These are phyloP conservation scores for Ceratotherium simum DNA, from an alignment of 2,113 vertebrate species.

Conservation along the genomic window DNA sequence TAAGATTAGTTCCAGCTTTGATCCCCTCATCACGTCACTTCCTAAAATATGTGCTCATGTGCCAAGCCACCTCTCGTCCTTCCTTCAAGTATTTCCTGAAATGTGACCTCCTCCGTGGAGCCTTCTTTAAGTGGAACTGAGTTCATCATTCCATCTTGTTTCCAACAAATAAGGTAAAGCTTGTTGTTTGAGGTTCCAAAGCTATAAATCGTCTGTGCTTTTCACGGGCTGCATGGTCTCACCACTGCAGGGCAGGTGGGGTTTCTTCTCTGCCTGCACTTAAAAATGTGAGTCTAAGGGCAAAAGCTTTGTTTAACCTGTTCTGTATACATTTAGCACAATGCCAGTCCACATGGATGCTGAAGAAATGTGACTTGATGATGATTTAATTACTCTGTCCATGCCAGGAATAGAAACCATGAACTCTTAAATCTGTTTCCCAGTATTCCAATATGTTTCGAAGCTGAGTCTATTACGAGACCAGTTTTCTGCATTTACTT, in stretches of 20 bases:
- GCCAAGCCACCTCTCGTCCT: slow-evolving; percentile 32
- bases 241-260: neutral
- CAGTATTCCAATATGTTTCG: neutral
- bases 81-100: slow-evolving; percentile 56
- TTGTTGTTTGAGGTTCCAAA: slow-evolving; percentile 35
- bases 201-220: neutral
- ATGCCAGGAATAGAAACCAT: slow-evolving; percentile 61
- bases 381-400: slow-evolving; percentile 59
- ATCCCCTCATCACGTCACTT: slow-evolving; percentile 30
- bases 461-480: neutral
- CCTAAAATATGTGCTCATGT: slow-evolving; percentile 18
- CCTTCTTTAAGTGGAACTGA: slow-evolving; percentile 44
- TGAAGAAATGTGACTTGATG: slow-evolving; percentile 44
- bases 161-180: slow-evolving; percentile 60
- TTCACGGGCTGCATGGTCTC: neutral
- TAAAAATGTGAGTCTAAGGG: neutral
- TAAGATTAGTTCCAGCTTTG: neutral
- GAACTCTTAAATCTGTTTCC: slow-evolving; percentile 53
- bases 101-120: slow-evolving; percentile 38
- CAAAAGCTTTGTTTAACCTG: neutral
- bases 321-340: slow-evolving; percentile 27
- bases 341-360: neutral
- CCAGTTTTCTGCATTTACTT: slow-evolving; percentile 44
- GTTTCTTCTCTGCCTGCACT: neutral
- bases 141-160: slow-evolving; percentile 37